Evolutionary conservation across 2,888 invertebrate genomes (phyloP).

Genomic region (Gari tellinella): DNA sequence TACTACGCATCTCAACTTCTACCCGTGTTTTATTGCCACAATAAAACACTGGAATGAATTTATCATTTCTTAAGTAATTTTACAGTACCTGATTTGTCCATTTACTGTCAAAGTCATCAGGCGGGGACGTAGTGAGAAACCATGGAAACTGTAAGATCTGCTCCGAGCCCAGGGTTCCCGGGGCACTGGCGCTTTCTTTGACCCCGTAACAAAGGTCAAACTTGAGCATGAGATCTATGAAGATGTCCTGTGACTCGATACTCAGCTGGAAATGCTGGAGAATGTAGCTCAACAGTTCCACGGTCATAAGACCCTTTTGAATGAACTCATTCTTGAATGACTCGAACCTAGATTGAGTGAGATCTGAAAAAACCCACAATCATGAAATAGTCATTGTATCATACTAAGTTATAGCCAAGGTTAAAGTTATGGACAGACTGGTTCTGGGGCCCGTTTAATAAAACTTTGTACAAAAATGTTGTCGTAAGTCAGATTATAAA

Average conservation of each 20-base stretch:
- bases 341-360: conserved; percentile 62
- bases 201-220: conserved; percentile 80
- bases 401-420: too few species aligned
- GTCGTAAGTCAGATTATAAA: too few species aligned
- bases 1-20: too few species aligned
- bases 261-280: conserved; percentile 74
- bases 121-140: conserved; percentile 71
- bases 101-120: conserved; percentile 58
- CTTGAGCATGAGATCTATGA: conserved; percentile 77
- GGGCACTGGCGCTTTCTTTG: conserved; percentile 56
- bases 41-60: too few species aligned
- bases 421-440: too few species aligned
- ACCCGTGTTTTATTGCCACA: too few species aligned
- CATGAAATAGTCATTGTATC: too few species aligned
- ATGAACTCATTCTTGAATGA: conserved; percentile 73
- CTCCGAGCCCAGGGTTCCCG: conserved; percentile 63
- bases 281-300: conserved; percentile 73
- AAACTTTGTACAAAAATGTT: too few species aligned
- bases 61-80: too few species aligned
- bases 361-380: conserved; percentile 37
- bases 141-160: conserved; percentile 78
- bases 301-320: conserved; percentile 72
- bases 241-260: conserved; percentile 71
- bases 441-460: too few species aligned
- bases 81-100: conserved; percentile 72